phyloP scores from a whole-genome alignment of 2,797 vertebrate genomes.

The Tinamus major region DNA sequence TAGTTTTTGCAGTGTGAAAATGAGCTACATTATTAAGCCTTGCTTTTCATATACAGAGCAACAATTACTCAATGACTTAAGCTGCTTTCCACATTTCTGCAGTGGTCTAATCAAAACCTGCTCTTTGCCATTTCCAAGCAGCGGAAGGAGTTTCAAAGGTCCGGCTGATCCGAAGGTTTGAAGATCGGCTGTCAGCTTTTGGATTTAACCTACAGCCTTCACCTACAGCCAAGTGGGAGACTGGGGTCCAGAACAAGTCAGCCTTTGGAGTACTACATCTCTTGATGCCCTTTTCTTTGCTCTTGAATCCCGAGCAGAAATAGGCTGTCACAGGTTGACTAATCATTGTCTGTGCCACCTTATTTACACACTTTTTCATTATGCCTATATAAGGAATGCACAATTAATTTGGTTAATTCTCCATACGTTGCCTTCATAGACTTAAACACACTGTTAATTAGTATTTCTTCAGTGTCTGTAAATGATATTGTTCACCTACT shows the following conservation, averaged over 20 bases:
- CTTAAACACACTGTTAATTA: background rate
- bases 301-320: background rate
- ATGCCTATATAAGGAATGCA: background rate
- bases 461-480: background rate
- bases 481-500: background rate
- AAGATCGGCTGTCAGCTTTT: background rate
- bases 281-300: background rate
- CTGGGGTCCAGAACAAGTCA: background rate
- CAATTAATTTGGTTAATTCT: background rate
- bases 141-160: background rate
- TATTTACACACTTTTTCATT: background rate
- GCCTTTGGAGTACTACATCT: background rate
- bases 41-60: background rate
- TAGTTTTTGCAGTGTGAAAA: background rate
- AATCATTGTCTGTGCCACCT: background rate
- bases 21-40: background rate
- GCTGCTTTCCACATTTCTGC: background rate
- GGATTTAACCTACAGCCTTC: background rate
- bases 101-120: background rate
- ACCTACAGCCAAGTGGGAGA: background rate
- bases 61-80: background rate
- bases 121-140: background rate
- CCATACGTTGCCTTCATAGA: background rate
- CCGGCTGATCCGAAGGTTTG: background rate
- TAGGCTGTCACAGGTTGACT: background rate